phyloP scores from a whole-genome alignment of 2,113 vertebrate species.

The Microcebus ravelobensis region DNA sequence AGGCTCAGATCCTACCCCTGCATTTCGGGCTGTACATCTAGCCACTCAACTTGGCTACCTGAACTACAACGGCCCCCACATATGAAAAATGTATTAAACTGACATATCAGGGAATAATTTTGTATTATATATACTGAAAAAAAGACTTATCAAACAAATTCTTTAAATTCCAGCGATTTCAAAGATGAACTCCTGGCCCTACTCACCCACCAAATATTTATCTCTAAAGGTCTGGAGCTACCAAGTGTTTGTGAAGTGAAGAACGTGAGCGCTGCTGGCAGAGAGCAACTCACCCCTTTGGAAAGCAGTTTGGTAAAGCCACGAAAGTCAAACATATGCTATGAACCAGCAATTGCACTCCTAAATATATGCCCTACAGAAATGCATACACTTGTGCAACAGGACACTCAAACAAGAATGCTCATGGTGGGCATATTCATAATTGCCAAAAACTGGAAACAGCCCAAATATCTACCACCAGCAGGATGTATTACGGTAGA shows the following conservation, averaged over 20 bases:
- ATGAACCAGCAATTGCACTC: background rate
- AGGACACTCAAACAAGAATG: background rate
- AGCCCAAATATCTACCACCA: background rate
- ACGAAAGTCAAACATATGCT: background rate
- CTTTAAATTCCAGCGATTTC: slow-evolving; percentile 42
- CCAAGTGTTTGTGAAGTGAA: background rate
- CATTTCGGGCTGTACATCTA: background rate
- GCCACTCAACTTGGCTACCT: background rate
- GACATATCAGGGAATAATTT: background rate
- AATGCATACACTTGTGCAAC: background rate
- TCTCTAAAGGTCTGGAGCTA: background rate
- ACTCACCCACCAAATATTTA: background rate
- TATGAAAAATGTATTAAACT: background rate
- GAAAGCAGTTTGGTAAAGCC: slow-evolving; percentile 12
- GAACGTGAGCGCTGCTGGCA: background rate
- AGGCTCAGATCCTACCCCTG: background rate
- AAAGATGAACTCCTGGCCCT: background rate
- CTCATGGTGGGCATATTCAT: background rate
- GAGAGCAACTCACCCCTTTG: background rate
- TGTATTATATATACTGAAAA: background rate
- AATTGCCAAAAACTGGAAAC: slow-evolving; percentile 9
- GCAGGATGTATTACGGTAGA: background rate
- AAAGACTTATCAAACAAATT: background rate
- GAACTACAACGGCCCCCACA: background rate
- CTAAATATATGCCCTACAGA: slow-evolving; percentile 26